A percentile compares a stretch with the other conserved stretches of the same genome.
These are phyloP conservation scores for Rana temporaria DNA, from an alignment of 2,113 vertebrate genomes.

Conservation along the genomic window DNA sequence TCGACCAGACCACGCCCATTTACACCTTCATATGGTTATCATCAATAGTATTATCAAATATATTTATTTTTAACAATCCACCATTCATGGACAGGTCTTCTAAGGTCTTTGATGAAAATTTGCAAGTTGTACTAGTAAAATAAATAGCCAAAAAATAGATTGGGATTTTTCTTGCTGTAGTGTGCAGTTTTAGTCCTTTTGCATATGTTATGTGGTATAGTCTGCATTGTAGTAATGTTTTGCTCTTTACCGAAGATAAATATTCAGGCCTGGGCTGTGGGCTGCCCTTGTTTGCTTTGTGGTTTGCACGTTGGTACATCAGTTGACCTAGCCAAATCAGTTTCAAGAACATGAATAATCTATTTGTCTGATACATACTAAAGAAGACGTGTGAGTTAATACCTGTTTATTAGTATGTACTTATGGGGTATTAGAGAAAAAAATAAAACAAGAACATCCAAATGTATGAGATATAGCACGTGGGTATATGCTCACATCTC, in stretches of 20 bases:
- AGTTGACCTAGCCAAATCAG: slow-evolving; percentile 13
- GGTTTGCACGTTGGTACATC: slow-evolving; percentile 45
- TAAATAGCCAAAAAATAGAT: slow-evolving; percentile 7
- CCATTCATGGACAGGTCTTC: not conserved
- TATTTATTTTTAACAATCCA: too few relatives aligned
- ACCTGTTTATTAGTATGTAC: slow-evolving; percentile 43
- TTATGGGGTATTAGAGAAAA: slow-evolving; percentile 34
- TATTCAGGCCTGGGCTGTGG: slow-evolving; percentile 19
- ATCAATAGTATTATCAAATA: too few relatives aligned
- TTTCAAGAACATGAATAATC: slow-evolving; percentile 46
- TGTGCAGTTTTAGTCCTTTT: slow-evolving; percentile 10
- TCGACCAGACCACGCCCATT: too few relatives aligned
- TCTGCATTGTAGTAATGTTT: slow-evolving; percentile 37
- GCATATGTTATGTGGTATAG: slow-evolving; percentile 24
- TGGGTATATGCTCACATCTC: slow-evolving; percentile 7
- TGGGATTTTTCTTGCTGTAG: slow-evolving; percentile 3
- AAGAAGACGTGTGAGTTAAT: slow-evolving; percentile 42
- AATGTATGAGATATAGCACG: slow-evolving; percentile 33
- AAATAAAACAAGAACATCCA: slow-evolving; percentile 36
- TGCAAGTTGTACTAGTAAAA: slow-evolving; percentile 12
- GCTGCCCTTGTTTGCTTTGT: slow-evolving; percentile 42
- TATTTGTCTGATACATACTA: slow-evolving; percentile 31
- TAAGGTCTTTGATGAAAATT: slow-evolving; percentile 4
- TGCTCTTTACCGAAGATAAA: slow-evolving; percentile 14
- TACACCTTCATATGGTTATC: too few relatives aligned